These are phyloP conservation scores for Sphenopsis melanotis DNA, from an alignment of 2,797 vertebrate species.

Conservation along the genomic window DNA sequence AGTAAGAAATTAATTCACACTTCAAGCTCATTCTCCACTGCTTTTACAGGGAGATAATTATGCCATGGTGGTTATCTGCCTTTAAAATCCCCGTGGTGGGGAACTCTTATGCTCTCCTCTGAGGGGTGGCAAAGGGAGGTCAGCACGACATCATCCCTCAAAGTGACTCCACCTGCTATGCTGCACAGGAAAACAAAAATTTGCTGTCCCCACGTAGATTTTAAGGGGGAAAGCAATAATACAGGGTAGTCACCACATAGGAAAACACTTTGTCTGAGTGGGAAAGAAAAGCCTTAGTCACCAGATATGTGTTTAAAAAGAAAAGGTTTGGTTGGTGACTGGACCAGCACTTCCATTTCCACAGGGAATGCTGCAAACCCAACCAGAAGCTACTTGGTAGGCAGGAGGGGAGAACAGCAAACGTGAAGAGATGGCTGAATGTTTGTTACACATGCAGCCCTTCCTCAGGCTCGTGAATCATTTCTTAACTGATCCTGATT, in stretches of 20 bases:
- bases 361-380: background rate
- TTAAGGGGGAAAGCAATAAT: background rate
- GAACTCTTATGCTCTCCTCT: background rate
- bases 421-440: background rate
- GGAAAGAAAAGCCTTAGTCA: conserved; percentile 18
- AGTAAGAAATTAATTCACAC: conserved; percentile 23
- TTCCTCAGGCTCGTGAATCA: background rate
- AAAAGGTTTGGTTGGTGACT: background rate
- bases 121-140: background rate
- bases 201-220: background rate
- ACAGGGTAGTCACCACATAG: background rate
- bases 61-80: background rate
- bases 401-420: background rate
- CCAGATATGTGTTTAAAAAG: background rate
- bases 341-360: background rate
- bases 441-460: background rate
- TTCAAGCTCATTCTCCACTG: background rate
- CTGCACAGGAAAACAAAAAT: background rate
- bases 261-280: background rate
- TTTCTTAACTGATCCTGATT: conserved; percentile 14
- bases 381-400: background rate
- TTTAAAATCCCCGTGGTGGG: background rate
- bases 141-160: background rate
- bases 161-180: background rate
- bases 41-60: background rate